Evolutionary conservation across 2,797 vertebrate species (phyloP), one percentile per base, ranked within the genome.

Genomic region (Acrossocheilus wenchowensis): DNA sequence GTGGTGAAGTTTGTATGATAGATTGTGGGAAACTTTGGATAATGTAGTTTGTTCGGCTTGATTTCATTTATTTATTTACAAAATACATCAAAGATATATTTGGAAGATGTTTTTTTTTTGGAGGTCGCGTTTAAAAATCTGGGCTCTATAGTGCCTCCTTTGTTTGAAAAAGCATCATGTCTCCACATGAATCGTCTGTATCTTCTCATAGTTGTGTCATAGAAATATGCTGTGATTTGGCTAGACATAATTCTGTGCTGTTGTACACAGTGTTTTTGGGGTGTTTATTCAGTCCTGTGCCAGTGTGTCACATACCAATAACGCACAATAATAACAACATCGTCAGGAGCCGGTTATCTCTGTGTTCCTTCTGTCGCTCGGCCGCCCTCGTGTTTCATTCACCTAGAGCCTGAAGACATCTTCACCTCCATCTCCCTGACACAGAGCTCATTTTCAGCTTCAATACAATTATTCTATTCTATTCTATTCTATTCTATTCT

Each of bases 301-400:
- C 19, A 48, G 21, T 57, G 79, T 87, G 78, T 69, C 79, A 86
- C 36, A 19, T 82, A 62, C 69, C 66, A 78, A 73, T 87, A 88
- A 81, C 41, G 11, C 41, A 71, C 82, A 84, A 45, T 48, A 88
- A 82, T 83, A 86, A 87, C 73, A 36, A 84, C 72, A 86, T 82
- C 83, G 82, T 84, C 81, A 86, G 78, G 60, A 79, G 36, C 81
- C 60, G 78, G 78, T 86, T 90, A 90, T 90, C 86, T 86, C 78
- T 72, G 26, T 60, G 82, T 54, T 86, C 89, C 87, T 90, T 89
- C 86, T 86, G 82, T 88, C 23, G 74, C 30, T 82, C 41, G 15
- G 48, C 36, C 50, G 23, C 57, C 71, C 68, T 83, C 71, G 54
- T 87, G 69, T 72, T 86, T 84, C 72, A 84, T 89, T 88, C 84